These are phyloP conservation scores for Cinclus cinclus DNA, from an alignment of 2,113 vertebrate genomes.

Conservation along the genomic window DNA sequence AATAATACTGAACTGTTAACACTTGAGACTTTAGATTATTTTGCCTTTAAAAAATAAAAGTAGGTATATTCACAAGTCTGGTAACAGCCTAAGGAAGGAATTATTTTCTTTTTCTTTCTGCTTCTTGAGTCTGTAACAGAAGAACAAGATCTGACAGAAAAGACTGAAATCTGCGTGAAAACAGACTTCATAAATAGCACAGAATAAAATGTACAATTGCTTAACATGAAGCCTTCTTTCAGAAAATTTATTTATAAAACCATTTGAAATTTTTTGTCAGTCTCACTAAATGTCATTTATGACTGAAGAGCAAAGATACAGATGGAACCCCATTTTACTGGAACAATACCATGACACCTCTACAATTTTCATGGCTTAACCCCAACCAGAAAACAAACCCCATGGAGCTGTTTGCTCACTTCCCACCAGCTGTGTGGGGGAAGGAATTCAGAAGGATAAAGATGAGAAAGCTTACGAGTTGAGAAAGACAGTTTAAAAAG, in stretches of 20 bases:
- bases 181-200: background rate
- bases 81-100: background rate
- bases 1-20: background rate
- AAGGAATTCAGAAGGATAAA: background rate
- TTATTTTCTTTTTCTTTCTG: background rate
- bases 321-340: background rate
- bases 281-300: background rate
- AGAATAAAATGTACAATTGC: background rate
- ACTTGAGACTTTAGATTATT: background rate
- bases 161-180: background rate
- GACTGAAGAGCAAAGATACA: background rate
- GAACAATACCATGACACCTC: background rate
- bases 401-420: background rate
- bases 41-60: background rate
- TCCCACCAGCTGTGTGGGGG: background rate
- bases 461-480: accelerated
- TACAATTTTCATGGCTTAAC: background rate
- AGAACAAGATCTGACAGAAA: background rate
- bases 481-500: background rate
- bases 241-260: background rate
- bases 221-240: background rate
- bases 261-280: background rate
- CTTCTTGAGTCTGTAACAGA: background rate
- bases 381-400: background rate
- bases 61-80: background rate